Evolutionary conservation across 1,140 invertebrate species (phyloP), one percentile per base, ranked within the genome.

Genomic region (Anagrus nilaparvatae): DNA sequence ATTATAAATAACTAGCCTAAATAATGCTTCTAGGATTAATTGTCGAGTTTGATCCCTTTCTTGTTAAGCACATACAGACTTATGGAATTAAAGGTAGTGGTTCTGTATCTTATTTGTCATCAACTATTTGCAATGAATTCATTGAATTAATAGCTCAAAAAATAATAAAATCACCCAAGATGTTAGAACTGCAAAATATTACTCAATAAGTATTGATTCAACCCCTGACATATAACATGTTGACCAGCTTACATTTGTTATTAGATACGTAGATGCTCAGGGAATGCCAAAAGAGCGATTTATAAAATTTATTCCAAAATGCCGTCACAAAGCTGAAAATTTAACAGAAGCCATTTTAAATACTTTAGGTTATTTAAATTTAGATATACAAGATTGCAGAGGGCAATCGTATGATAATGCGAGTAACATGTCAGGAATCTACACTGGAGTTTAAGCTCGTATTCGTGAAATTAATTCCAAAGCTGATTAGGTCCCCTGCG

Each of bases 171-270:
- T 49, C 3, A 32, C 24, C 40, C 5, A 19, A 13, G 31, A 44
- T 40, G 31, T 50, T 2, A 45, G 44, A 40, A 23, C 27, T 33
- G 33, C 39, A 6, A 50, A 50, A 40, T 50, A 50, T 33, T 50
- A 23, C 23, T 41, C 34, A 12, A 13, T 47, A 13, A 27, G 31
- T 34, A 47, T 66, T 12, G 61, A 66, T 54, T 65, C 58, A 6
- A 63, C 56, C 13, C 58, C 59, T 31, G 58, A 67, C 48, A 48
- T 61, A 33, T 43, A 48, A n/a, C 50, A 62, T 34, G 46, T 51
- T 7, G 61, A 69, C 48, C 56, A 67, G 46, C 43, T 67, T 8
- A 50, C 54, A 32, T 10, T 56, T 36, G 40, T 58, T 7, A 35
- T 63, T 28, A 42, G 53, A 28, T 34, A 51, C 24, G 19, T 29